These are phyloP conservation scores for Suricata suricatta DNA, from an alignment of 2,113 vertebrate genomes.

Conservation along the genomic window DNA sequence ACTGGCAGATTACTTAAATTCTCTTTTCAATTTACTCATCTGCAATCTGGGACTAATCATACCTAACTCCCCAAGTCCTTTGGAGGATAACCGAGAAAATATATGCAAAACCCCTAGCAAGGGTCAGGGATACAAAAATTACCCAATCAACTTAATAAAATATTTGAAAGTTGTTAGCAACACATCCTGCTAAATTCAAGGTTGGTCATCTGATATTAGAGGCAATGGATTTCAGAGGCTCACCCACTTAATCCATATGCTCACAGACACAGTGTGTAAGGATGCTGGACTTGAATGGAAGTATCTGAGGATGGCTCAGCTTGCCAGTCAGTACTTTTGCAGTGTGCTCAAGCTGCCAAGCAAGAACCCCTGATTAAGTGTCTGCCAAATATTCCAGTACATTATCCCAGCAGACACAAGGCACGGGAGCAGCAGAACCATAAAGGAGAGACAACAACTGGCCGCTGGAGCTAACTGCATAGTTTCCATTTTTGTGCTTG, in stretches of 20 bases:
- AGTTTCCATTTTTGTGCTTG: slow-evolving; percentile 33
- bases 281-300: not conserved
- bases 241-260: not conserved
- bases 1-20: not conserved
- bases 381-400: not conserved
- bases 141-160: not conserved
- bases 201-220: not conserved
- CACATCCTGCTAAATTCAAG: not conserved
- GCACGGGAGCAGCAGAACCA: not conserved
- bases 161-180: not conserved
- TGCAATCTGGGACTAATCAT: not conserved
- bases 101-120: not conserved
- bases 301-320: not conserved
- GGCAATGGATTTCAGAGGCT: not conserved
- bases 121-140: not conserved
- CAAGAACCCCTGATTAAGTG: not conserved
- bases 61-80: not conserved
- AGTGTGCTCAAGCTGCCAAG: not conserved
- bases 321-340: not conserved
- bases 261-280: not conserved
- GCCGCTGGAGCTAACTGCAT: not conserved
- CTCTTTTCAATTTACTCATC: not conserved
- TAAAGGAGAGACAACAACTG: not conserved
- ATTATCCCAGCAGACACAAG: not conserved
- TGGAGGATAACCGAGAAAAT: not conserved